Evolutionary conservation across 2,888 invertebrate species (phyloP), one percentile per base, ranked within the genome.

Genomic region (Clusia tigrina): DNA sequence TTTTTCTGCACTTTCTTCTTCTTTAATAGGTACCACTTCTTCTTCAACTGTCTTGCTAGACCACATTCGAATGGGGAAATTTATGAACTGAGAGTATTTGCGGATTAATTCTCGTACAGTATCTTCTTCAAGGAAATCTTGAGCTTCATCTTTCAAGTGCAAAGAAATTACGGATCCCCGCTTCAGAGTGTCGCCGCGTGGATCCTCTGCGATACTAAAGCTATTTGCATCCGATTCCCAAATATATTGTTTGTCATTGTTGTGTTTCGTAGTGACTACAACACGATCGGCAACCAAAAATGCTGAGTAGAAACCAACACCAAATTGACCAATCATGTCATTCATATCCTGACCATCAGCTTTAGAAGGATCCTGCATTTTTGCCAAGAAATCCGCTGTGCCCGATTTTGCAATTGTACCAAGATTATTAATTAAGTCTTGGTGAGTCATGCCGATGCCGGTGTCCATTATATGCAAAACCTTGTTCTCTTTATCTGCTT

Each of bases 21-120:
- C 88, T n/a, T n/a, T n/a, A n/a, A n/a, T n/a, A 23, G 86, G 61
- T 1, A 89, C 88, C 71, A 91, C 91, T 77, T 92, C 92, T 56
- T 92, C 91, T 66, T 90, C 90, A 74, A 92, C 88, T 37, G 90
- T 90, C 86, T 85, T 87, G 74, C 88, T 87, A 62, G 92, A 89
- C 98, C 98, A 99, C 83, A 99, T 85, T 85, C 92, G 92, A 82
- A 99, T 99, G 66, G 96, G 95, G 89, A 99, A 99, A 85, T 98
- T 99, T 83, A 99, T 99, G 86, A 99, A 99, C 86, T 99, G 98
- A 3, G 97, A 97, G 86, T 99, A 99, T 85, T 98, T 99, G 85
- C 93, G 93, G 67, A 99, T 93, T 65, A 99, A 87, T 74, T 91
- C 90, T 76, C 91, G 91, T 72, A 99, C 88, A 1, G 96, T 96